Conservation (phyloP, 2,113 vertebrate species). For the Triplophysa tibetana region DNA sequence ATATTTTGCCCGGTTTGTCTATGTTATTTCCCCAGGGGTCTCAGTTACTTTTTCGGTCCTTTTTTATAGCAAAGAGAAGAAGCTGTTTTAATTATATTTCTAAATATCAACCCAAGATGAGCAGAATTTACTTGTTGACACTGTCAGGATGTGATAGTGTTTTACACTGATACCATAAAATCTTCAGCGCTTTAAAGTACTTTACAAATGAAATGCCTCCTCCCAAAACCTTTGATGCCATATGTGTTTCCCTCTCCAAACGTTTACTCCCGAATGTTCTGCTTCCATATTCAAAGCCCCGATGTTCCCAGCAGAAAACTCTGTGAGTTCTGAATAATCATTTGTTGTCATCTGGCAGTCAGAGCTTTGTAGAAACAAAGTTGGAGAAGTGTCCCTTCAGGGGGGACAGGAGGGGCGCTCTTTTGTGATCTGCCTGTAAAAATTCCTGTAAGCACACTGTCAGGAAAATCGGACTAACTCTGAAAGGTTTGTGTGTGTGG, state of each 20-base stretch:
- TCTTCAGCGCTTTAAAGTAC: not conserved
- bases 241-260: not conserved
- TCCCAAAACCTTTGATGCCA: not conserved
- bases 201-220: not conserved
- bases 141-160: conserved; percentile 11
- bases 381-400: conserved; percentile 23
- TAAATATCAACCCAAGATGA: conserved; percentile 23
- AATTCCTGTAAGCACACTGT: conserved; percentile 34
- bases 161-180: not conserved
- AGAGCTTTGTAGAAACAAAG: conserved; percentile 39
- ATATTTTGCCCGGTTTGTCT: not conserved
- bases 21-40: conserved; percentile 5
- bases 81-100: conserved; percentile 23
- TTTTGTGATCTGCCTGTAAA: conserved; percentile 10
- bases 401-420: conserved; percentile 8
- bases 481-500: conserved; percentile 38
- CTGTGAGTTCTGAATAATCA: conserved; percentile 20
- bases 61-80: not conserved
- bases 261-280: not conserved
- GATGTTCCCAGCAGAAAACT: not conserved
- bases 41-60: not conserved
- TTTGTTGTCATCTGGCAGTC: conserved; percentile 43
- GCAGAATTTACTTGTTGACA: conserved; percentile 13
- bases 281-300: not conserved
- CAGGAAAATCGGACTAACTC: conserved; percentile 29